phyloP scores from a whole-genome alignment of 1,140 invertebrate species.

The Zaprionus taronus region DNA sequence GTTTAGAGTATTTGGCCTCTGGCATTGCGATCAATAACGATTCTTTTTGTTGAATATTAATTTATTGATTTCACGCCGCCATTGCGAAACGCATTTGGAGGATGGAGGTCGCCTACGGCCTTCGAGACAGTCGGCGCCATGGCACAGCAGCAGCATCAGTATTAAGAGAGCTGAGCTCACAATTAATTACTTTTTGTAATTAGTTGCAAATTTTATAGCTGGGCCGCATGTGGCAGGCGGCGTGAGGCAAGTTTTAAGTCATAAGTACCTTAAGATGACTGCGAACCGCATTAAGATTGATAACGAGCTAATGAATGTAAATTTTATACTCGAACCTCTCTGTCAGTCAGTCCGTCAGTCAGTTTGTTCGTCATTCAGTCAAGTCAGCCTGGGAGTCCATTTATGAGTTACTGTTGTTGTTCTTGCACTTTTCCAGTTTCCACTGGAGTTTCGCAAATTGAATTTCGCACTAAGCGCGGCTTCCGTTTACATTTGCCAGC shows the following conservation, averaged over 20 bases:
- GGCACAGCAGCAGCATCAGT: constrained; percentile 23
- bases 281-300: constrained; percentile 74
- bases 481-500: constrained; percentile 58
- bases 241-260: constrained; percentile 19
- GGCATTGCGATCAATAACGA: neutral
- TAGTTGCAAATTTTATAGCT: constrained; percentile 66
- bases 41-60: constrained; percentile 53
- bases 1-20: neutral
- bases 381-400: constrained; percentile 29
- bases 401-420: constrained; percentile 44
- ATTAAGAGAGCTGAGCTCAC: constrained; percentile 62
- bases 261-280: constrained; percentile 48
- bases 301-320: constrained; percentile 83
- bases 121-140: constrained; percentile 45
- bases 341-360: constrained; percentile 39
- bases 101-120: constrained; percentile 1
- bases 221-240: constrained; percentile 43
- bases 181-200: constrained; percentile 80
- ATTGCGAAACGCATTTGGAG: constrained; percentile 32
- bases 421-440: constrained; percentile 39
- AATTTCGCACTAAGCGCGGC: constrained; percentile 75
- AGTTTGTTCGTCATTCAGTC: constrained; percentile 16
- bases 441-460: constrained; percentile 56
- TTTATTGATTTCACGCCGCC: constrained; percentile 75
- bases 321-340: constrained; percentile 61